Evolutionary conservation across 2,113 vertebrate genomes (phyloP).

Genomic region (Diadophis punctatus): DNA sequence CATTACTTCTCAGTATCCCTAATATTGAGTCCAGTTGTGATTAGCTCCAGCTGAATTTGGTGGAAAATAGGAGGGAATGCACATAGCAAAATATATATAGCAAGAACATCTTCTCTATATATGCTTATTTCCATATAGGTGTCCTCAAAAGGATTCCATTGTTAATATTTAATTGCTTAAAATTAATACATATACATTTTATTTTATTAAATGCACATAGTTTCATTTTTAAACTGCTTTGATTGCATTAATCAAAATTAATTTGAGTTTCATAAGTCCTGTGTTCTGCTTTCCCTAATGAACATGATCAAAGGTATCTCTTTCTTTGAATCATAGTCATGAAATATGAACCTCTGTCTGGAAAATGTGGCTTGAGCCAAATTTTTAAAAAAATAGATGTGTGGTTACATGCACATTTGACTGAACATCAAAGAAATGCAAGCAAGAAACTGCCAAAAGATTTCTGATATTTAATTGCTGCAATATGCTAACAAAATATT

Average conservation of each 20-base stretch:
- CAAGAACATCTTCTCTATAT: background rate
- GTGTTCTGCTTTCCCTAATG: background rate
- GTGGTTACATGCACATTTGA: conserved; percentile 35
- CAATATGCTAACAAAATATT: background rate
- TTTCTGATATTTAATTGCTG: conserved; percentile 19
- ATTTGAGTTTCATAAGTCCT: conserved; percentile 25
- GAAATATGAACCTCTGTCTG: conserved; percentile 41
- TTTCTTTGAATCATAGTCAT: conserved; percentile 38
- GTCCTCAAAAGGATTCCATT: background rate
- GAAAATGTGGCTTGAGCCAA: conserved; percentile 36
- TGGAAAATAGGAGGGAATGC: background rate
- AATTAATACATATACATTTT: background rate
- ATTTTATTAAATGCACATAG: background rate
- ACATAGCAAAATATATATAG: background rate
- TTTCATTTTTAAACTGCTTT: background rate
- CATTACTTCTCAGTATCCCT: background rate
- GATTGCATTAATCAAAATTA: conserved; percentile 23
- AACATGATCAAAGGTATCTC: conserved; percentile 36
- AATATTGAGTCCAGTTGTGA: background rate
- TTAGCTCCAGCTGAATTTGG: background rate
- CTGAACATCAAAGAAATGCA: conserved; percentile 34
- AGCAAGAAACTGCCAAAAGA: conserved; percentile 6
- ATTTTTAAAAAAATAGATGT: conserved; percentile 10
- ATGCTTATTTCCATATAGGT: background rate
- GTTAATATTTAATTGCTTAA: background rate